phyloP scores from a whole-genome alignment of 2,797 vertebrate species.

The Heterohyrax brucei region DNA sequence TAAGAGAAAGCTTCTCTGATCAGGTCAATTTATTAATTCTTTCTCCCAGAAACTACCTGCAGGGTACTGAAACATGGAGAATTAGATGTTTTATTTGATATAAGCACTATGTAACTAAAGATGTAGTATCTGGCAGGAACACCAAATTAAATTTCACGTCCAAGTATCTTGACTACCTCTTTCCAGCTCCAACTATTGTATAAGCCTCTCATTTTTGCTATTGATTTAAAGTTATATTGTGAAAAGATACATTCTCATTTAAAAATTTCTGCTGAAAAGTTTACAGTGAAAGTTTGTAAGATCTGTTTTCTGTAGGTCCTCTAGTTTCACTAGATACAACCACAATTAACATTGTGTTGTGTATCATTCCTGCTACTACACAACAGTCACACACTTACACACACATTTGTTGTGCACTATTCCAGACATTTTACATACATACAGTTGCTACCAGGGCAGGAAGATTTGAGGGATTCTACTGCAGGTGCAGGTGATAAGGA shows the following conservation, averaged over 20 bases:
- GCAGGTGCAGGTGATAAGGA: neutral
- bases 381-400: neutral
- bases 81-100: neutral
- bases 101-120: neutral
- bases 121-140: neutral
- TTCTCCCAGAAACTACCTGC: neutral
- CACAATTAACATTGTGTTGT: conserved; percentile 1
- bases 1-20: conserved; percentile 24
- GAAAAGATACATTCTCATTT: conserved; percentile 17
- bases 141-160: neutral
- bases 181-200: conserved; percentile 5
- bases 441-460: neutral
- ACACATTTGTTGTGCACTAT: neutral
- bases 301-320: neutral
- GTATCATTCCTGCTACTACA: neutral
- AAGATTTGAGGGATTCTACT: neutral
- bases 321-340: neutral
- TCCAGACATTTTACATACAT: neutral
- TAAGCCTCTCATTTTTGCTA: conserved; percentile 43
- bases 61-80: neutral
- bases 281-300: conserved; percentile 7
- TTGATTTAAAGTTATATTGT: conserved; percentile 30
- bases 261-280: conserved; percentile 33
- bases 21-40: conserved; percentile 53
- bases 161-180: neutral